A percentile compares a stretch with the other conserved stretches of the same genome.
phyloP scores from a whole-genome alignment of 2,888 invertebrate genomes.

The Chloromyia formosa region DNA sequence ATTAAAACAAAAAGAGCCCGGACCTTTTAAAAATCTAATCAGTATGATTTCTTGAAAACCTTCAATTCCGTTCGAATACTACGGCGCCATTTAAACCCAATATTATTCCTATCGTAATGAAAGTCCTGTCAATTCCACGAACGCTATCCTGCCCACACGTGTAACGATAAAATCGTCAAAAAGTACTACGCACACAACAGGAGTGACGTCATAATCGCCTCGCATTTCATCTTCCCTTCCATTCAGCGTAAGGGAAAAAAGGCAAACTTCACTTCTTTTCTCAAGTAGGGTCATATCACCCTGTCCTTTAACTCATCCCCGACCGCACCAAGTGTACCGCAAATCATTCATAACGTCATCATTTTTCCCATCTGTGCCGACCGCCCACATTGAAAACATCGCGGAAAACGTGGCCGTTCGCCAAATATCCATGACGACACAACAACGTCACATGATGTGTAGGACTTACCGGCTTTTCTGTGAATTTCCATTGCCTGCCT shows the following conservation, averaged over 20 bases:
- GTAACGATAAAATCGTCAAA: background rate
- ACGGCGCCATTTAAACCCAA: too few species aligned
- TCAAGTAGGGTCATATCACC: background rate
- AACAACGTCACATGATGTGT: background rate
- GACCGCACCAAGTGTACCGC: background rate
- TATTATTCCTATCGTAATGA: too few species aligned
- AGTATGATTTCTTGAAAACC: too few species aligned
- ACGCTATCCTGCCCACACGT: slow-evolving; percentile 17
- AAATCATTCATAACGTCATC: slow-evolving; percentile 2
- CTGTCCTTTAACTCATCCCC: background rate
- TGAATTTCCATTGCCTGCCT: background rate
- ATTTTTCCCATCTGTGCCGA: background rate
- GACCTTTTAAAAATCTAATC: too few species aligned
- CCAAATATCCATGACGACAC: background rate
- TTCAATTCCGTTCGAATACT: too few species aligned
- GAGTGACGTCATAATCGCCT: background rate
- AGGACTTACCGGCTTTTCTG: background rate
- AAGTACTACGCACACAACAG: slow-evolving; percentile 2
- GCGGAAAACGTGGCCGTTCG: background rate
- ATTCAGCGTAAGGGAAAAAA: too few species aligned
- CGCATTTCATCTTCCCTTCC: too few species aligned
- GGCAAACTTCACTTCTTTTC: background rate
- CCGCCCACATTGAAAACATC: background rate
- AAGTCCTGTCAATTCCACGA: slow-evolving; percentile 17
- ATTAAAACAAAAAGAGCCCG: too few species aligned